These are phyloP conservation scores for Nautilus pompilius DNA, from an alignment of 1,140 invertebrate genomes.

Conservation along the genomic window DNA sequence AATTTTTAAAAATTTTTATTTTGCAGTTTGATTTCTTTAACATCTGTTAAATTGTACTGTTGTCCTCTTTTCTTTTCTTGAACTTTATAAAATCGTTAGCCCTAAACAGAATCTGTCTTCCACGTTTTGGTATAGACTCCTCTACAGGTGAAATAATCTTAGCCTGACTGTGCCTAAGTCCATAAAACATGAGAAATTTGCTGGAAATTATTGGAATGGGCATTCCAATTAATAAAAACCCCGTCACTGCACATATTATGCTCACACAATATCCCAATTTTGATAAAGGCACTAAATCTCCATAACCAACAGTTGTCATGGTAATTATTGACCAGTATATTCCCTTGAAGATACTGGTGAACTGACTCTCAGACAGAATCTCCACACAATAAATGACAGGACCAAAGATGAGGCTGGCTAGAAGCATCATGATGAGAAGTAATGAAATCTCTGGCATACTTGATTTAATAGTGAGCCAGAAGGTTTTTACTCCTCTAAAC, in stretches of 20 bases:
- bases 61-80: no score
- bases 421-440: conserved; percentile 90
- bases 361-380: conserved; percentile 19
- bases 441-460: conserved; percentile 54
- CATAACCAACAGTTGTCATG: conserved; percentile 96
- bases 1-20: no score
- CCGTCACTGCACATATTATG: conserved; percentile 87
- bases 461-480: conserved; percentile 23
- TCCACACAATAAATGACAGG: conserved; percentile 96
- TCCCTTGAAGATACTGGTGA: conserved; percentile 79
- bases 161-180: no score
- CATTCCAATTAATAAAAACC: conserved; percentile 93
- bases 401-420: conserved; percentile 94
- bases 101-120: no score
- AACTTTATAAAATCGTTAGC: no score
- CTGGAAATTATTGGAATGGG: conserved; percentile 26
- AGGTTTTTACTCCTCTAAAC: conserved; percentile 19
- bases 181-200: conserved; percentile 31
- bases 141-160: no score
- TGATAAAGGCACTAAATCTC: conserved; percentile 26
- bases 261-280: conserved; percentile 86
- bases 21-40: no score
- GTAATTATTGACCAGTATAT: conserved; percentile 96
- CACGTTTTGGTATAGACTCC: no score
- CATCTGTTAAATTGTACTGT: no score